These are phyloP conservation scores for Tetrax tetrax DNA, from an alignment of 2,113 vertebrate genomes.

Conservation along the genomic window DNA sequence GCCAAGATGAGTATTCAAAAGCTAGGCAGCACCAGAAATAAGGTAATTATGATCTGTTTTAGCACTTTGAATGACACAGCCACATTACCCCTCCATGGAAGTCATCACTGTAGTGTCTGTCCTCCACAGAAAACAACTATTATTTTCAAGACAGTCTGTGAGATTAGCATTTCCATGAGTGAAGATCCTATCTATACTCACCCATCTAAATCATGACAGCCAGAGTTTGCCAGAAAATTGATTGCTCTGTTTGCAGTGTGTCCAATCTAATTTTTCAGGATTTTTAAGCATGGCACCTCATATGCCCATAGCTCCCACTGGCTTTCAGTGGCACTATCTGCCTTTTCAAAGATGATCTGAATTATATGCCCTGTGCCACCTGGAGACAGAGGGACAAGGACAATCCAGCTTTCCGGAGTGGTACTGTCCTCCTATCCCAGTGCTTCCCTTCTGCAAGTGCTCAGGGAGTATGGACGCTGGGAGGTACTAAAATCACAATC, in stretches of 20 bases:
- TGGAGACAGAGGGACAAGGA: background rate
- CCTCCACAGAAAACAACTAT: background rate
- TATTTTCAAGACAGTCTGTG: background rate
- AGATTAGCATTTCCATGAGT: background rate
- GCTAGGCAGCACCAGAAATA: background rate
- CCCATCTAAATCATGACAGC: background rate
- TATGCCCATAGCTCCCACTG: background rate
- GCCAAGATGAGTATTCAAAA: background rate
- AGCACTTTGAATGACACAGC: background rate
- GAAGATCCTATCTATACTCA: background rate
- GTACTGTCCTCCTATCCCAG: background rate
- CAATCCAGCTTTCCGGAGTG: background rate
- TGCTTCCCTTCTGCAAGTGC: background rate
- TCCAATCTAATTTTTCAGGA: background rate
- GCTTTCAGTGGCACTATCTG: background rate
- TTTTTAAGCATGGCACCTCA: background rate
- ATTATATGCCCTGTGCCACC: background rate
- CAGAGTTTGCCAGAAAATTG: background rate
- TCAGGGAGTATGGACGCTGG: background rate
- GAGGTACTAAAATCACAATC: background rate
- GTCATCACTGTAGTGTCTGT: background rate
- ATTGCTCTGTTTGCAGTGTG: background rate
- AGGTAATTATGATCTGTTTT: background rate
- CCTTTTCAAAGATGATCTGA: background rate
- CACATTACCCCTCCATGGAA: background rate